Evolutionary conservation across 2,113 vertebrate species (phyloP).

Genomic region (Scalopus aquaticus): DNA sequence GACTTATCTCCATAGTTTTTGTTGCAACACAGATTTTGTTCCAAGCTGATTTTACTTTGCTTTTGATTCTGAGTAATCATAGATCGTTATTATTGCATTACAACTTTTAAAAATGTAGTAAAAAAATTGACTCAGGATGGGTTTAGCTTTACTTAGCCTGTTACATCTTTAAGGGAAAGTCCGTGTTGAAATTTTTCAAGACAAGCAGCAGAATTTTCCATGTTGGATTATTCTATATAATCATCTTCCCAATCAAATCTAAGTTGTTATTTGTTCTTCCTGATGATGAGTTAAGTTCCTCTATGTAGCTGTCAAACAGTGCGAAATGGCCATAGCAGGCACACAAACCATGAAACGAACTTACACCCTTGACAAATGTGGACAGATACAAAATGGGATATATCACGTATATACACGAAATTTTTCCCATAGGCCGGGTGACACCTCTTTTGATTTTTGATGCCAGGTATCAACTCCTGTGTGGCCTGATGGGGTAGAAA

Average conservation of each 20-base stretch:
- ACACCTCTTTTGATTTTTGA: not conserved
- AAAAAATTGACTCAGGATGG: not conserved
- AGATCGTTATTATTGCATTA: not conserved
- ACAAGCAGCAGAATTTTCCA: not conserved
- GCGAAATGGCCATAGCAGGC: not conserved
- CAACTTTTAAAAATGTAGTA: not conserved
- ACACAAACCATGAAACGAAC: not conserved
- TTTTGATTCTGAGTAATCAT: not conserved
- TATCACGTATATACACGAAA: not conserved
- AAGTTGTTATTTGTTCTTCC: not conserved
- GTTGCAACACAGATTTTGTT: not conserved
- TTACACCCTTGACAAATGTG: not conserved
- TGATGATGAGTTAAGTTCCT: not conserved
- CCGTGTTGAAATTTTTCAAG: not conserved
- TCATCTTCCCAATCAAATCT: slow-evolving; percentile 47
- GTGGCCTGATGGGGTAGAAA: not conserved
- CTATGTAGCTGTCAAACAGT: not conserved
- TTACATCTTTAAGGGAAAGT: not conserved
- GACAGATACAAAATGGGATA: not conserved
- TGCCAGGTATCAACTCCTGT: not conserved
- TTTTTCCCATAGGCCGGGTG: not conserved
- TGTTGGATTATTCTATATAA: not conserved
- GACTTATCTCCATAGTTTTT: not conserved
- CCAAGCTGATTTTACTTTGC: not conserved
- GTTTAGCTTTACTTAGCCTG: not conserved